Evolutionary conservation across 2,797 vertebrate species (phyloP).

Genomic region (Myotis planiceps): DNA sequence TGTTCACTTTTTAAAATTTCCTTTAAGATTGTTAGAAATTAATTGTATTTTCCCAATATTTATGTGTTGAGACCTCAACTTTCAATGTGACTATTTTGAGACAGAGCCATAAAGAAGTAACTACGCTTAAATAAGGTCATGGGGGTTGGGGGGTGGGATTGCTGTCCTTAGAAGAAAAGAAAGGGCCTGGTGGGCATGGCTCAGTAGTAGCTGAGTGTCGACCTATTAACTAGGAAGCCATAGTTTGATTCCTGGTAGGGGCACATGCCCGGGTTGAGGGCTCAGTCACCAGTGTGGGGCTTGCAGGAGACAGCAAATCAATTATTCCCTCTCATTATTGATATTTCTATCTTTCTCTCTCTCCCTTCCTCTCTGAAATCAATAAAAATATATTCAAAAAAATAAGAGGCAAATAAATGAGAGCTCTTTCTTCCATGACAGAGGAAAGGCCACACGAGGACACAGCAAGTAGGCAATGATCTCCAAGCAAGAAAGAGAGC

Average conservation of each 20-base stretch:
- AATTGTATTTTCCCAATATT: neutral
- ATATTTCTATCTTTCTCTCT: no score
- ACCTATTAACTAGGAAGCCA: no score
- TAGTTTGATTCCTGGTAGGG: no score
- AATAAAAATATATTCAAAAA: no score
- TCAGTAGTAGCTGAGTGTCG: no score
- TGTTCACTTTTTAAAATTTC: neutral
- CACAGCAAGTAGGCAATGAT: rapidly evolving
- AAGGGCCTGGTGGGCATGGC: neutral
- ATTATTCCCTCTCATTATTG: no score
- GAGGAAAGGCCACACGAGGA: neutral
- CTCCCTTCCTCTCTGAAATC: no score
- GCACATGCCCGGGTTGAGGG: no score
- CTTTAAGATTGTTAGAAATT: neutral
- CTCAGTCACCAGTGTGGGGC: no score
- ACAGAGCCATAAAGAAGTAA: neutral
- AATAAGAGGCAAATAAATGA: neutral
- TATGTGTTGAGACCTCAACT: neutral
- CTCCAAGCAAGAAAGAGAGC: neutral
- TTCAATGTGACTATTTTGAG: neutral
- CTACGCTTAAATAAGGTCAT: neutral
- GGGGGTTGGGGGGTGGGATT: no score
- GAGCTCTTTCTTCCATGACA: neutral
- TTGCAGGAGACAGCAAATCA: no score
- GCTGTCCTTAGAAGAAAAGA: neutral